Conservation (phyloP, 2,888 invertebrate species). For the Xestoiulus laeticollis region DNA sequence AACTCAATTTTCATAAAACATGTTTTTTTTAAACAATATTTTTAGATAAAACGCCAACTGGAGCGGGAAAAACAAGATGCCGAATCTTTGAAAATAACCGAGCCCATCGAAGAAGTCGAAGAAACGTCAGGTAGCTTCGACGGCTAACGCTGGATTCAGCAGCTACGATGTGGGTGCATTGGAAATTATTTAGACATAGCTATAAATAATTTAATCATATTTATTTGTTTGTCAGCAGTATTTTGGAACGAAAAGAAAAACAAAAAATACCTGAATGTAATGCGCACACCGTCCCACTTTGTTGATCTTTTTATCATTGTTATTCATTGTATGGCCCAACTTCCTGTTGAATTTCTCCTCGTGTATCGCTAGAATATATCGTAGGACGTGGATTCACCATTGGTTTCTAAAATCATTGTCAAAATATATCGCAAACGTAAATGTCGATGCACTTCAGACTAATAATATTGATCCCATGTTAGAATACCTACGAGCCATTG, state of each 20-base stretch:
- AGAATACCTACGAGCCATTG: neutral
- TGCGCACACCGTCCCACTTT: slow-evolving; percentile 38
- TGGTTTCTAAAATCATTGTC: slow-evolving; percentile 35
- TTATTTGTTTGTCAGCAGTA: slow-evolving; percentile 43
- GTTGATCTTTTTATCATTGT: slow-evolving; percentile 11
- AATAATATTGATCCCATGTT: neutral
- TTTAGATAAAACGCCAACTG: slow-evolving; percentile 44
- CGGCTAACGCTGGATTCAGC: neutral
- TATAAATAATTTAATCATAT: slow-evolving; percentile 35
- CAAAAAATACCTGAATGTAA: neutral
- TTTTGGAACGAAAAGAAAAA: slow-evolving; percentile 11
- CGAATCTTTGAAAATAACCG: slow-evolving; percentile 53
- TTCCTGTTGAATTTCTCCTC: neutral
- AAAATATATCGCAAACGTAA: neutral
- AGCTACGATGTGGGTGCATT: neutral
- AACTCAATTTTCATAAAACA: neutral
- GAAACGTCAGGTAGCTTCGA: slow-evolving; percentile 53
- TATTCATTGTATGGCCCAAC: neutral
- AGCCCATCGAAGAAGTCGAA: slow-evolving; percentile 54
- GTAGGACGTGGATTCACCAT: neutral
- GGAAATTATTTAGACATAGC: slow-evolving; percentile 4
- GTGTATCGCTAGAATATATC: neutral
- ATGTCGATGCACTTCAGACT: slow-evolving; percentile 2
- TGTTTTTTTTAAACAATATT: neutral
- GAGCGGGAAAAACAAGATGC: slow-evolving; percentile 49